Conservation (phyloP, 2,797 vertebrate species). For the Allobates femoralis region DNA sequence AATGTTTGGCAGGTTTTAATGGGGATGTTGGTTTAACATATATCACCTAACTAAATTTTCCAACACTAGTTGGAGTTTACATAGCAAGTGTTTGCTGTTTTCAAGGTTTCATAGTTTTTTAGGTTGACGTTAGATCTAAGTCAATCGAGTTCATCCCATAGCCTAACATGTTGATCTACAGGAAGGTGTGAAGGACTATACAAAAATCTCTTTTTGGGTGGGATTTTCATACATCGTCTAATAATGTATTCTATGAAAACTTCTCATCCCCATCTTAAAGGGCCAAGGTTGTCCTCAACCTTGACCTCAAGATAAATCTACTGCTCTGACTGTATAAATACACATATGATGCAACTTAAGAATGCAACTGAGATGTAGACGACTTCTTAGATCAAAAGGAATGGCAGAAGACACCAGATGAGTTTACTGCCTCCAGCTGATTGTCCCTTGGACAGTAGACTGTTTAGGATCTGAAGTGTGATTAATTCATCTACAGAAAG, state of each 20-base stretch:
- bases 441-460: not conserved
- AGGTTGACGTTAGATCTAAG: no score
- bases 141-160: no score
- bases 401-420: conserved; percentile 7
- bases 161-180: no score
- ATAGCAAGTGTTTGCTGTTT: no score
- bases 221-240: not conserved
- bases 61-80: no score
- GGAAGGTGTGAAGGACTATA: no score
- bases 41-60: no score
- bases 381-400: not conserved
- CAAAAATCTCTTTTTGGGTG: not conserved
- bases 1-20: no score
- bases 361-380: not conserved
- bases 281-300: not conserved
- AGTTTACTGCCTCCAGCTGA: conserved; percentile 16
- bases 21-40: no score
- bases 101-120: no score
- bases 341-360: not conserved
- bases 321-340: not conserved
- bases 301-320: not conserved
- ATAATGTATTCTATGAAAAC: not conserved
- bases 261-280: not conserved
- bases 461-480: not conserved
- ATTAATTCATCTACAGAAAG: conserved; percentile 16